Base-by-base conservation (phyloP, 1,140 invertebrate genomes). In the Ceratitis capitata region DNA sequence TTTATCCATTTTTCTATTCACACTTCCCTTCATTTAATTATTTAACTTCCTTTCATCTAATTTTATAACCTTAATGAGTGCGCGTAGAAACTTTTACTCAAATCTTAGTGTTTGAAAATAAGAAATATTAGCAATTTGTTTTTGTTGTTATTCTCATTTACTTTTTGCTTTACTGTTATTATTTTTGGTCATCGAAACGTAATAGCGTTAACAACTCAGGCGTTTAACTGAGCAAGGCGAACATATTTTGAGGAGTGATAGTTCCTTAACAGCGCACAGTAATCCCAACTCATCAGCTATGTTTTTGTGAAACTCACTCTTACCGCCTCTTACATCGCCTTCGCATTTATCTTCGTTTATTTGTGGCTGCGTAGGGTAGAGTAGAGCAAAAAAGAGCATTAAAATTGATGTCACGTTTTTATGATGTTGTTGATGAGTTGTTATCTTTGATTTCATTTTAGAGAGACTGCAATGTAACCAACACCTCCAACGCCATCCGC, bases 371-470 rank as follows among this genome's bases (percentile, higher is more conserved):
- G n/a, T n/a, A n/a, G n/a, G n/a, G n/a, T n/a, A n/a, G n/a, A n/a
- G n/a, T n/a, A n/a, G n/a, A n/a, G n/a, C n/a, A n/a, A n/a, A n/a
- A n/a, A 32, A 7, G 6, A 86, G 86, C 87, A 85, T 89, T 89
- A 88, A 89, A 89, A 89, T 88, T 89, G 88, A 89, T 89, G 89
- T 89, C 89, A 89, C 89, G 88, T 89, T 89, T 89, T 89, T 89
- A 89, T 89, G 88, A 89, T 87, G 89, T 87, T 87, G 88, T 89
- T 89, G 89, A 89, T 89, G 88, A 89, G 87, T 89, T 87, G 89
- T 89, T 89, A 89, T 89, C 89, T 89, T 89, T 89, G 89, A 89
- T 89, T 89, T 88, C 86, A 47, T 82, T 82, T 82, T 49, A n/a
- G 23, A 47, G 6, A 12, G 26, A 82, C 47, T 49, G 12, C 61